Percentiles rank a stretch among this genome's conserved stretches.
phyloP scores from a whole-genome alignment of 2,888 invertebrate species.

The Amiota minor region DNA sequence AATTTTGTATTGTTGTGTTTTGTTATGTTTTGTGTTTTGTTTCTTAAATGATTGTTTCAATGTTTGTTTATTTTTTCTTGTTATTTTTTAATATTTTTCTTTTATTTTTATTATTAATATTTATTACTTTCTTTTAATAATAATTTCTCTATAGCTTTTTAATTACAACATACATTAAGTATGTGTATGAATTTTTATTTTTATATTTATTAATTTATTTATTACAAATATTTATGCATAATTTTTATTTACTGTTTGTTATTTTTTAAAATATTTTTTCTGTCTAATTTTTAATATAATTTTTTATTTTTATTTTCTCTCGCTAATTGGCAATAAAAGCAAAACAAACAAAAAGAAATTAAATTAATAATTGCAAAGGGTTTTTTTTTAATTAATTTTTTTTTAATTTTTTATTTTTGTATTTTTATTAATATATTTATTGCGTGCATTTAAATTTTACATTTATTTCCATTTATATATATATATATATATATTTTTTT shows the following conservation, averaged over 20 bases:
- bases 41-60: constrained; percentile 7
- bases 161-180: background rate
- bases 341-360: constrained; percentile 1
- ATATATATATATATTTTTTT: constrained; percentile 23
- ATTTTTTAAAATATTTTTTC: background rate
- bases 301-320: background rate
- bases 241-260: background rate
- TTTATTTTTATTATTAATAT: no score
- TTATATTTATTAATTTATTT: background rate
- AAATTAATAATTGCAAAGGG: background rate
- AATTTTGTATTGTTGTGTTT: no score
- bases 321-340: constrained; percentile 44
- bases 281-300: background rate
- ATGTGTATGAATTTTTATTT: background rate
- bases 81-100: background rate
- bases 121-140: background rate
- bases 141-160: constrained; percentile 9
- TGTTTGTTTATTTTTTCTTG: background rate
- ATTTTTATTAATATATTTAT: constrained; percentile 15
- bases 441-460: constrained; percentile 12
- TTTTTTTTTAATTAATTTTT: constrained; percentile 34
- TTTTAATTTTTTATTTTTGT: constrained; percentile 26
- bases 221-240: background rate
- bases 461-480: constrained; percentile 9
- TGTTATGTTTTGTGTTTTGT: no score